A percentile compares a stretch with the other conserved stretches of the same genome.
These are phyloP conservation scores for Leptobrachium ailaonicum DNA, from an alignment of 2,113 vertebrate genomes.

Conservation along the genomic window DNA sequence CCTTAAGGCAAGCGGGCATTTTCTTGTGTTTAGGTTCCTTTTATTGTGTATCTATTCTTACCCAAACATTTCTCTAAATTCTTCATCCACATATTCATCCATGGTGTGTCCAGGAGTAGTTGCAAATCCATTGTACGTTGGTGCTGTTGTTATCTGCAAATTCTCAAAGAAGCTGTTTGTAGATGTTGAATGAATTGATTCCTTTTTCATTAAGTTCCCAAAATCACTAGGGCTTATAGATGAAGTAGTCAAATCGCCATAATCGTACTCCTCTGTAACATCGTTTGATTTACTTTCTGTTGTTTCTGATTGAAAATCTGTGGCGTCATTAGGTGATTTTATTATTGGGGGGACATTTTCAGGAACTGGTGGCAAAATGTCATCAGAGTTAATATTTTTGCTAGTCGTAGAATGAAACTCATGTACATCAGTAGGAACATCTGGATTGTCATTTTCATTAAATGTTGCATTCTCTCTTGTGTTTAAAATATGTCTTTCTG, in stretches of 20 bases:
- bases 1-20: too few species aligned
- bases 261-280: neutral
- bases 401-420: neutral
- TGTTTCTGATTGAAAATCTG: too few species aligned
- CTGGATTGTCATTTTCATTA: too few species aligned
- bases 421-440: too few species aligned
- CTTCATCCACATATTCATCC: neutral
- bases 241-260: neutral
- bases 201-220: neutral
- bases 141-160: neutral
- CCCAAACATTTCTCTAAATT: slow-evolving; percentile 39
- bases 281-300: neutral
- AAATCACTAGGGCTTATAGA: too few species aligned
- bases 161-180: neutral
- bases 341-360: neutral
- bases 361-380: neutral
- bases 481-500: neutral
- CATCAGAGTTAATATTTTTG: neutral
- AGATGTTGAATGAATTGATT: neutral
- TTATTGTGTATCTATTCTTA: neutral
- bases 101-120: neutral
- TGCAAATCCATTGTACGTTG: neutral
- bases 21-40: too few species aligned
- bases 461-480: too few species aligned
- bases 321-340: neutral